Base-by-base conservation (phyloP, 2,888 invertebrate genomes). In the Sphaeridia pumilis region DNA sequence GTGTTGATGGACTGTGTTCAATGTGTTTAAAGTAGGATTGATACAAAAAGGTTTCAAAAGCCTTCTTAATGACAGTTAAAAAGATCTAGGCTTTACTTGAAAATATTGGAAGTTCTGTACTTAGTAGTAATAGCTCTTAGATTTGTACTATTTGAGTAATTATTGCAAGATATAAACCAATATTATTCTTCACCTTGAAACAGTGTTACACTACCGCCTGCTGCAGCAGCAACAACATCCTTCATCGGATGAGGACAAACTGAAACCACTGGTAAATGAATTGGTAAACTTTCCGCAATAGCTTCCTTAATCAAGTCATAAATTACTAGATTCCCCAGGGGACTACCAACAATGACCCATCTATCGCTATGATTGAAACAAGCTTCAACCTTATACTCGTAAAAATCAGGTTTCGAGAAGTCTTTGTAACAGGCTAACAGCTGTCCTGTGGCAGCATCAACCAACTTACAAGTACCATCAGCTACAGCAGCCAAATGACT, bases 281-380 rank as follows among this genome's bases (percentile, higher is more conserved):
- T 61, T 52, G 76, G 74, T 52, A 63, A 56, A 28, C 72, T 58
- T 26, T 66, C 65, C 3, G 68, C 59, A 1, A 84, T 72, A 65
- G 78, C 76, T 4, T 81, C 81, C 58, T 83, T 83, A 3, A 94
- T 79, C 41, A 98, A 75, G 72, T 94, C 90, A 88, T 93, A 99
- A 65, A 82, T 79, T 74, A 84, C 87, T 4, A 92, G 73, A 62
- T 78, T 76, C 0, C 95, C 95, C 56, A 85, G 83, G 14, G 84
- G 84, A 0, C 94, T 93, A 0, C 97, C 97, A 21, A 88, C 87
- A 38, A 95, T 73, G 42, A 98, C 80, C 64, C 83, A 82, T 44
- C 83, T 83, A 69, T 97, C 95, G 59, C 81, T 84, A 50, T 79
- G 76, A 70, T 87, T 83, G 49, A 64, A 64, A 5, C 55, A 54